A percentile compares a stretch with the other conserved stretches of the same genome.
Evolutionary conservation across 1,140 invertebrate genomes (phyloP).

Genomic region (Diachasmimorpha longicaudata): DNA sequence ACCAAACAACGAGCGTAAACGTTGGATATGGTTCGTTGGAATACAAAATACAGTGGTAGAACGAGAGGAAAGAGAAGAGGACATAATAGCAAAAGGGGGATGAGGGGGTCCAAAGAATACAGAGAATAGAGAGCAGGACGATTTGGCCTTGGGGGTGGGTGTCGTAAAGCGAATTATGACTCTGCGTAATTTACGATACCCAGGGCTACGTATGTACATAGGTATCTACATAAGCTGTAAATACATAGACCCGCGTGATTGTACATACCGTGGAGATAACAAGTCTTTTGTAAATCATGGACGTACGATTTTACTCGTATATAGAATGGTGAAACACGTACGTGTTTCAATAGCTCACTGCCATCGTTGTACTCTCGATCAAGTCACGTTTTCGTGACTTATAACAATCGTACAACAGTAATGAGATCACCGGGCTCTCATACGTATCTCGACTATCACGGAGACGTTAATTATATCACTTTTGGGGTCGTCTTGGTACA

Average conservation of each 20-base stretch:
- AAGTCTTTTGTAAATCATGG: neutral
- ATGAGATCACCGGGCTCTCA: neutral
- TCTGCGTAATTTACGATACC: slow-evolving; percentile 30
- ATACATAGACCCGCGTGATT: neutral
- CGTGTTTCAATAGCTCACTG: neutral
- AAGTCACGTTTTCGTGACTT: slow-evolving; percentile 1
- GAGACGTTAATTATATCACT: neutral
- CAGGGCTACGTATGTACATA: neutral
- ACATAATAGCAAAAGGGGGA: neutral
- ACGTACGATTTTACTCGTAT: neutral
- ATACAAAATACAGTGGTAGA: neutral
- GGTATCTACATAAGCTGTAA: neutral
- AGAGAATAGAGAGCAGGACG: neutral
- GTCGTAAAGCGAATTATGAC: slow-evolving; percentile 35
- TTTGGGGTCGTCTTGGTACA: neutral
- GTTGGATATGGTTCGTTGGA: neutral
- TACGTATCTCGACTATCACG: neutral
- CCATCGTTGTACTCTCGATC: neutral
- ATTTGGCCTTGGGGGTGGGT: neutral
- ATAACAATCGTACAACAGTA: neutral
- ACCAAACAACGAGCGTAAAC: neutral
- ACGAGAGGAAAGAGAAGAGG: neutral
- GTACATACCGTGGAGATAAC: neutral
- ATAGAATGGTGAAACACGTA: neutral
- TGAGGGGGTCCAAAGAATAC: neutral